Base-by-base conservation (phyloP, 2,888 invertebrate species). In the Plemyria rubiginata region DNA sequence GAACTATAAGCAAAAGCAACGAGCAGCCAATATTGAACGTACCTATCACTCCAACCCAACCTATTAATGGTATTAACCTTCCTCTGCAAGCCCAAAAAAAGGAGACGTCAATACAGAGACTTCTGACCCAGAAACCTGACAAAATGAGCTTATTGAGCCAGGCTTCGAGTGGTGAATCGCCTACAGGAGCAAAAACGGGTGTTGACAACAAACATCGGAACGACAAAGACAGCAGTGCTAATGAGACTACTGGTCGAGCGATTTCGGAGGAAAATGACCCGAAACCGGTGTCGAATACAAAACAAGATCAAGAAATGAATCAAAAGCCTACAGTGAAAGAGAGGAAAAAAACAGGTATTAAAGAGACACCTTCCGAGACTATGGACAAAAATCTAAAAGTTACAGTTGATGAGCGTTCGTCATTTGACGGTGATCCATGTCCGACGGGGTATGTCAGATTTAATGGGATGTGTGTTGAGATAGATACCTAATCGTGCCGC, bases 361-460 rank as follows among this genome's bases (percentile, higher is more conserved):
- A 61, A 59, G 71, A 67, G 53, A 70, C 69, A 28, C 48, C 70
- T 46, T 54, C 71, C 43, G 66, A 67, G 41, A 57, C 67, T 16
- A 16, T 63, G 8, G 74, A 74, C 58, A 61, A 60, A 12, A 69
- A 64, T 13, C 66, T 71, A 3, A 71, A 68, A 60, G 71, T 84
- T 11, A 74, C 72, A 41, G 54, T 86, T 2, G 82, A 77, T 60
- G 81, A 84, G 41, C 71, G 87, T 38, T 74, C 85, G 6, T 78
- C 78, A 2, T 87, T 88, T 62, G 76, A 72, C 11, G 88, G 82
- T 4, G 85, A 87, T 57, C 70, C 73, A 16, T 88, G 88, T 62
- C 82, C 88, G 0, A 71, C 77, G 0, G 87, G 85, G 6, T 77
- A 71, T 22, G 76, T 78, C 5, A 83, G 71, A 71, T 66, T 87